Evolutionary conservation across 2,113 vertebrate species (phyloP).

Genomic region (Percopsis transmontana): DNA sequence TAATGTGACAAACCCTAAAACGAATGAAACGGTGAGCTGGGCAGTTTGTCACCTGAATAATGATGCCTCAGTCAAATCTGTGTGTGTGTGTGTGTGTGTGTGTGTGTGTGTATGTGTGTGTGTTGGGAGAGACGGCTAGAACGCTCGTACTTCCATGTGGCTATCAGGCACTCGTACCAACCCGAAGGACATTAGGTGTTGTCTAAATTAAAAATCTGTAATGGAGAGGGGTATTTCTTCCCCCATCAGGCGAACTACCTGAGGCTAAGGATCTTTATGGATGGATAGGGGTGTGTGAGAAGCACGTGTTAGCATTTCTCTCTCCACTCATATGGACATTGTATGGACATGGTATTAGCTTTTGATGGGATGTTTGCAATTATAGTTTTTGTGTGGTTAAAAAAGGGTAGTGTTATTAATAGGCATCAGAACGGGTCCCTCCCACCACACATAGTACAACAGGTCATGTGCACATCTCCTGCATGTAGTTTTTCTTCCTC

Average conservation of each 20-base stretch:
- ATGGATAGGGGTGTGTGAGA: conserved; percentile 35
- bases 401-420: too few relatives aligned
- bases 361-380: too few relatives aligned
- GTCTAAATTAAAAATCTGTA: conserved; percentile 78
- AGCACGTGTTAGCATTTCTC: conserved; percentile 32
- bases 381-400: too few relatives aligned
- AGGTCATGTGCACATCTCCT: too few relatives aligned
- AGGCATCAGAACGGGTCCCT: too few relatives aligned
- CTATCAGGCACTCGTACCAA: conserved; percentile 41
- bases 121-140: too few relatives aligned
- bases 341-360: conserved; percentile 11
- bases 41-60: conserved; percentile 42
- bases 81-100: conserved; percentile 12
- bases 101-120: conserved; percentile 15
- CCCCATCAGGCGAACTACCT: conserved; percentile 44
- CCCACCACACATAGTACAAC: too few relatives aligned
- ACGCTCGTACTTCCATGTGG: conserved; percentile 26
- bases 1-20: conserved; percentile 25
- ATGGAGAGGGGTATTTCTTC: conserved; percentile 41
- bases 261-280: conserved; percentile 55
- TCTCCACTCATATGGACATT: conserved; percentile 24
- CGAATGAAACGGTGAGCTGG: conserved; percentile 22
- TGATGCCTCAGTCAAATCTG: conserved; percentile 16
- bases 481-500: too few relatives aligned
- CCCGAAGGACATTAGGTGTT: conserved; percentile 65